Evolutionary conservation across 2,113 vertebrate species (phyloP).

Genomic region (Corvus hawaiiensis): DNA sequence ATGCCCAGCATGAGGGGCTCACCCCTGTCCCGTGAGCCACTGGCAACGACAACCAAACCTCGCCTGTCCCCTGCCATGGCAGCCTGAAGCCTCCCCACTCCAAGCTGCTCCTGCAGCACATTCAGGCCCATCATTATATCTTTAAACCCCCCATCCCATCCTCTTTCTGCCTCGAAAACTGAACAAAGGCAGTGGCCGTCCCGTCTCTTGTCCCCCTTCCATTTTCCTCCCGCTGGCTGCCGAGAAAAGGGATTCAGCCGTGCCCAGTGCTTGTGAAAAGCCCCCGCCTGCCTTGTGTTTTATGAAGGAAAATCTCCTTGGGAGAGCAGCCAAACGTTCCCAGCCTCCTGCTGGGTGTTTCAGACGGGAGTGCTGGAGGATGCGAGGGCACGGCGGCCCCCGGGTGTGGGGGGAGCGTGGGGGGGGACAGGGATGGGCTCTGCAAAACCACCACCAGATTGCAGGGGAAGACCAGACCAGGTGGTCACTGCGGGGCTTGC

Average conservation of each 20-base stretch:
- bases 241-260: slow-evolving; percentile 28
- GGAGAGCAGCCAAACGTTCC: slow-evolving; percentile 55
- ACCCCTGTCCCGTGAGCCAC: not conserved
- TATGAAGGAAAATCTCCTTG: slow-evolving; percentile 51
- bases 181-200: not conserved
- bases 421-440: not conserved
- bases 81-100: not conserved
- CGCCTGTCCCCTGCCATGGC: accelerated
- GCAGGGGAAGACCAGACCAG: accelerated
- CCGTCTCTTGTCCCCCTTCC: not conserved
- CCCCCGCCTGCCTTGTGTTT: slow-evolving; percentile 9
- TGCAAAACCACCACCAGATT: accelerated
- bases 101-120: not conserved
- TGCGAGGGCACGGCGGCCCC: not conserved
- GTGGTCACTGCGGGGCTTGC: not conserved
- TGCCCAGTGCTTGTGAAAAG: slow-evolving; percentile 10
- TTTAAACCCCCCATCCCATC: not conserved
- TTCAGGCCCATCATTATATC: not conserved
- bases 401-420: not conserved
- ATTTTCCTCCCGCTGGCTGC: slow-evolving; percentile 22
- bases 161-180: not conserved
- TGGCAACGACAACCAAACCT: not conserved
- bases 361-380: not conserved
- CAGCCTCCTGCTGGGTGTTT: slow-evolving; percentile 51
- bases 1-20: not conserved